Evolutionary conservation across 2,888 invertebrate species (phyloP).

Genomic region (Margaritifera margaritifera): DNA sequence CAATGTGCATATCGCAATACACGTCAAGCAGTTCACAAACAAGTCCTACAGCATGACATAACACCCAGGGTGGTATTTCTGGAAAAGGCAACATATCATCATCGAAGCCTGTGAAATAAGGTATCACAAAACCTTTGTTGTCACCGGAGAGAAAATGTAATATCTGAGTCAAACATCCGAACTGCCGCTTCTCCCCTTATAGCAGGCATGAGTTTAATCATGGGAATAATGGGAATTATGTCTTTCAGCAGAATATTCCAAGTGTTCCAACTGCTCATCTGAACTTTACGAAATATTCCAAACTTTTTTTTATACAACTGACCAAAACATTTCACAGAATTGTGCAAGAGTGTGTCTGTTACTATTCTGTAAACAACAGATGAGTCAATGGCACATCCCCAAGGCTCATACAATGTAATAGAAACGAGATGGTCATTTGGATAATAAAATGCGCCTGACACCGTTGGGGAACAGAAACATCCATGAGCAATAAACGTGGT

Average conservation of each 20-base stretch:
- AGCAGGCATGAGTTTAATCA: background rate
- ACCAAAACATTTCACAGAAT: too few relatives aligned
- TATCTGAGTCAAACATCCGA: background rate
- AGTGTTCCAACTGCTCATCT: background rate
- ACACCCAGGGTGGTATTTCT: background rate
- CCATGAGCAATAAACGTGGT: constrained; percentile 3
- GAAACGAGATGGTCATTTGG: background rate
- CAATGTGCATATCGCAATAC: too few relatives aligned
- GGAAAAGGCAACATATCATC: constrained; percentile 4
- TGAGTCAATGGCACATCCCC: constrained; percentile 7
- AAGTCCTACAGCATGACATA: too few relatives aligned
- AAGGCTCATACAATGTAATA: constrained; percentile 5
- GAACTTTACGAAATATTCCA: background rate
- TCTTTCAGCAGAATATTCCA: background rate
- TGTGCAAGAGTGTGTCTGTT: background rate
- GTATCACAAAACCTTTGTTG: constrained; percentile 4
- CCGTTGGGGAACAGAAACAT: background rate
- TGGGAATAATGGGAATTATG: background rate
- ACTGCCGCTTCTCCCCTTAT: background rate
- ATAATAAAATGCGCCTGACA: constrained; percentile 1
- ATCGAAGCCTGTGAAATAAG: background rate
- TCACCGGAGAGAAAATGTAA: background rate
- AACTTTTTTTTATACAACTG: background rate
- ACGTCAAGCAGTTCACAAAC: too few relatives aligned
- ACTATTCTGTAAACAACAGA: constrained; percentile 1